Percentiles rank a stretch among this genome's conserved stretches.
Conservation (phyloP, 1,140 invertebrate genomes). For the Drosophila rhopaloa region DNA sequence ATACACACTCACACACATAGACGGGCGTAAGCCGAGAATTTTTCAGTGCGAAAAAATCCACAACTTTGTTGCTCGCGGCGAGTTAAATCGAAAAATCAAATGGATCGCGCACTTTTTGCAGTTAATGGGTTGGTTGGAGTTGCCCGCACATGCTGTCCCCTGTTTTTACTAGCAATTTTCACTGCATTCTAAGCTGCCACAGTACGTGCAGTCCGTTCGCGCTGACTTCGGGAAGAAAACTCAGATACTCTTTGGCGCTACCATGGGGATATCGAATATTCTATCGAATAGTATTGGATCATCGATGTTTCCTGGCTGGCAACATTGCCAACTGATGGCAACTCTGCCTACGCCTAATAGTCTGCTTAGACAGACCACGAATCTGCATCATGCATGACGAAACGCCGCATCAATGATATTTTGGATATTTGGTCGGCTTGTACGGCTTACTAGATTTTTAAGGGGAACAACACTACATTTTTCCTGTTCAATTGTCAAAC, state of each 20-base stretch:
- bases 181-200: slow-evolving; percentile 18
- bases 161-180: slow-evolving; percentile 23
- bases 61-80: slow-evolving; percentile 1
- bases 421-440: too few relatives aligned
- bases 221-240: slow-evolving; percentile 7
- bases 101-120: slow-evolving; percentile 9
- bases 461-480: too few relatives aligned
- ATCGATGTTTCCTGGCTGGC: too few relatives aligned
- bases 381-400: too few relatives aligned
- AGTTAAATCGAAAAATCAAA: slow-evolving; percentile 1
- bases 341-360: too few relatives aligned
- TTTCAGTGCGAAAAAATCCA: slow-evolving; percentile 30
- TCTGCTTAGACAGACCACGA: too few relatives aligned
- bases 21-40: slow-evolving; percentile 38
- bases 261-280: too few relatives aligned
- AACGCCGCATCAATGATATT: too few relatives aligned
- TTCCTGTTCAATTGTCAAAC: too few relatives aligned
- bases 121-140: slow-evolving; percentile 9
- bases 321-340: too few relatives aligned
- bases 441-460: too few relatives aligned
- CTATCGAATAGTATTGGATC: too few relatives aligned
- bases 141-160: slow-evolving; percentile 27
- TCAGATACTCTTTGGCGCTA: slow-evolving; percentile 7
- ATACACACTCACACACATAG: slow-evolving; percentile 44
- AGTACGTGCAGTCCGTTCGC: slow-evolving; percentile 12